Percentiles rank a stretch among this genome's conserved stretches.
Conservation (phyloP, 2,888 invertebrate species). For the Thumatha senex region DNA sequence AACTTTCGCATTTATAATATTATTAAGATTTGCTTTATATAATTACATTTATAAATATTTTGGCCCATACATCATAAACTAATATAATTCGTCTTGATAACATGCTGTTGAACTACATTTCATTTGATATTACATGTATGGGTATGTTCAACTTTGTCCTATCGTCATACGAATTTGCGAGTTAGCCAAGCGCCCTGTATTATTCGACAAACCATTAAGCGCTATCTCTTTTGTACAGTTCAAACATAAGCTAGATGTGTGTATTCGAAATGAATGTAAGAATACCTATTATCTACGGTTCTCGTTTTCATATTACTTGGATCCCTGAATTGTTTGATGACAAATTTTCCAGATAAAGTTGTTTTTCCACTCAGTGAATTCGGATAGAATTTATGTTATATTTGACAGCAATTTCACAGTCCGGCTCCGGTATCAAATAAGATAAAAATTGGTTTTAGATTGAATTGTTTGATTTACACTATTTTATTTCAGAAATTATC, state of each 20-base stretch:
- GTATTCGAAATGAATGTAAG: slow-evolving; percentile 9
- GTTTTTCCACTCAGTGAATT: slow-evolving; percentile 8
- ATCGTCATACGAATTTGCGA: slow-evolving; percentile 35
- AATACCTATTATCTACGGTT: slow-evolving; percentile 8
- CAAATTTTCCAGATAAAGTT: slow-evolving; percentile 27
- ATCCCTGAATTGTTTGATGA: slow-evolving; percentile 16
- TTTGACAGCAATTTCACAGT: slow-evolving; percentile 4
- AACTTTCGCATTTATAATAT: too few relatives aligned
- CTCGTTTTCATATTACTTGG: slow-evolving; percentile 10
- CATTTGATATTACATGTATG: slow-evolving; percentile 30
- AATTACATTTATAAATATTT: too few relatives aligned
- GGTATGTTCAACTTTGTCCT: slow-evolving; percentile 28
- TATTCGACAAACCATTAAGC: slow-evolving; percentile 6
- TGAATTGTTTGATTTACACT: background rate
- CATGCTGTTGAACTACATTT: slow-evolving; percentile 13
- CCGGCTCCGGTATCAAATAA: slow-evolving; percentile 4
- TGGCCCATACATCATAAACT: background rate
- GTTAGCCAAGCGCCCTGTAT: slow-evolving; percentile 13
- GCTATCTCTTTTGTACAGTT: slow-evolving; percentile 12
- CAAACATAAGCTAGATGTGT: slow-evolving; percentile 16
- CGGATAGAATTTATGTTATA: slow-evolving; percentile 18
- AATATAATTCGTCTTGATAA: background rate
- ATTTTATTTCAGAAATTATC: background rate
- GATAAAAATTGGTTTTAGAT: slow-evolving; percentile 4
- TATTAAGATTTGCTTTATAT: too few relatives aligned